phyloP scores from a whole-genome alignment of 2,888 invertebrate species.

The Drosophila fulvimacula region DNA sequence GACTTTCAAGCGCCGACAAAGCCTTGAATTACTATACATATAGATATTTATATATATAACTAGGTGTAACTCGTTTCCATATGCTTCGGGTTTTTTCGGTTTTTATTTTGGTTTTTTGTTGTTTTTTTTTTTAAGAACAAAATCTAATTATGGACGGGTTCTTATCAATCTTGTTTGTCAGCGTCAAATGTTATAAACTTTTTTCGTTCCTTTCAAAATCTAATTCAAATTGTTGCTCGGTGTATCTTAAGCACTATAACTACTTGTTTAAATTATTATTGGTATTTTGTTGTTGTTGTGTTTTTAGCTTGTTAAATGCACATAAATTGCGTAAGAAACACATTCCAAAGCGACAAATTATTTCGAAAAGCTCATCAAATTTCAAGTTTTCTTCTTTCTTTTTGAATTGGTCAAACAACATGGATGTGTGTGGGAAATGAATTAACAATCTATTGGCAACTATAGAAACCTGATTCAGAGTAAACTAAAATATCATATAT shows the following conservation, averaged over 20 bases:
- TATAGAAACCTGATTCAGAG: conserved; percentile 67
- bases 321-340: conserved; percentile 76
- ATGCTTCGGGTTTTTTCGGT: conserved; percentile 18
- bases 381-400: conserved; percentile 7
- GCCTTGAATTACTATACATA: conserved; percentile 6
- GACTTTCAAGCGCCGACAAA: conserved; percentile 34
- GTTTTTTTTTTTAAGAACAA: conserved; percentile 45
- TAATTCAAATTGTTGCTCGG: conserved; percentile 22
- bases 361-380: conserved; percentile 78
- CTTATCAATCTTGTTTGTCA: conserved; percentile 82
- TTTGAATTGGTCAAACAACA: conserved; percentile 56
- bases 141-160: conserved; percentile 83
- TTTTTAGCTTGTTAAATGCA: conserved; percentile 64
- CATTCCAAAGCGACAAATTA: conserved; percentile 78
- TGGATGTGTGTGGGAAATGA: conserved; percentile 8
- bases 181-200: conserved; percentile 47
- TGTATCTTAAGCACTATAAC: conserved; percentile 36
- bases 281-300: conserved; percentile 29
- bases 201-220: conserved; percentile 41
- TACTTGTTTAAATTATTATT: conserved; percentile 46
- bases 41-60: conserved; percentile 11
- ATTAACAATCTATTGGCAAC: conserved; percentile 65
- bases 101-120: not conserved
- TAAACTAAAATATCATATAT: conserved; percentile 43
- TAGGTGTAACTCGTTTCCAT: conserved; percentile 23